These are phyloP conservation scores for Scaptomyza graminum DNA, from an alignment of 1,140 invertebrate genomes.

Conservation along the genomic window DNA sequence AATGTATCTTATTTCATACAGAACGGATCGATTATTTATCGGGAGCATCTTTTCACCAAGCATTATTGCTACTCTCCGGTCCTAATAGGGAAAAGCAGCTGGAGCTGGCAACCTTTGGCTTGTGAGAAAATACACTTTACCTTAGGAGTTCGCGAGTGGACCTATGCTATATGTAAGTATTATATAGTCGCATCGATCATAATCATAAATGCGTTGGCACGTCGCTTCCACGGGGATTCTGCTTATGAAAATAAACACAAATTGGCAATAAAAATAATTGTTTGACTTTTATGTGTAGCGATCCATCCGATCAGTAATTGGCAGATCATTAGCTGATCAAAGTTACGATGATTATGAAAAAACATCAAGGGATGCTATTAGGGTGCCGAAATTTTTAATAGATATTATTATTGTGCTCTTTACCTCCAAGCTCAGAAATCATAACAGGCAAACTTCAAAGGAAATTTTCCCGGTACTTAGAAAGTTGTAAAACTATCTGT, in stretches of 20 bases:
- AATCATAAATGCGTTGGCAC: conserved; percentile 17
- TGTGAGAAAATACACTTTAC: conserved; percentile 70
- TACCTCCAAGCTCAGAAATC: not conserved
- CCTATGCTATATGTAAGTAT: conserved; percentile 78
- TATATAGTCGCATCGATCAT: not conserved
- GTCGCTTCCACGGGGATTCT: conserved; percentile 2
- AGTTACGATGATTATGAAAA: conserved; percentile 23
- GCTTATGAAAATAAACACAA: conserved; percentile 43
- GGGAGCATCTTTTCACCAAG: conserved; percentile 60
- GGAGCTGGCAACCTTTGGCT: conserved; percentile 73
- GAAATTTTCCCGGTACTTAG: too few species aligned
- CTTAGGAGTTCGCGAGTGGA: conserved; percentile 72
- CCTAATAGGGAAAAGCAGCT: conserved; percentile 25
- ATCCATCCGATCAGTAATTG: conserved; percentile 17
- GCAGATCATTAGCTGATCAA: conserved; percentile 15
- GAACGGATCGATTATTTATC: conserved; percentile 68
- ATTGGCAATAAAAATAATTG: conserved; percentile 61
- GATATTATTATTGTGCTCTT: not conserved
- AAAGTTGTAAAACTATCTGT: too few species aligned
- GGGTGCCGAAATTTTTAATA: not conserved
- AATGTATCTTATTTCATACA: not conserved
- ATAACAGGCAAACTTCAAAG: not conserved
- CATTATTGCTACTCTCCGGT: conserved; percentile 70
- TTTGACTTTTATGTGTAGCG: conserved; percentile 11
- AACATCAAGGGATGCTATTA: not conserved